phyloP scores from a whole-genome alignment of 1,140 invertebrate genomes.

The Leptopilina boulardi region DNA sequence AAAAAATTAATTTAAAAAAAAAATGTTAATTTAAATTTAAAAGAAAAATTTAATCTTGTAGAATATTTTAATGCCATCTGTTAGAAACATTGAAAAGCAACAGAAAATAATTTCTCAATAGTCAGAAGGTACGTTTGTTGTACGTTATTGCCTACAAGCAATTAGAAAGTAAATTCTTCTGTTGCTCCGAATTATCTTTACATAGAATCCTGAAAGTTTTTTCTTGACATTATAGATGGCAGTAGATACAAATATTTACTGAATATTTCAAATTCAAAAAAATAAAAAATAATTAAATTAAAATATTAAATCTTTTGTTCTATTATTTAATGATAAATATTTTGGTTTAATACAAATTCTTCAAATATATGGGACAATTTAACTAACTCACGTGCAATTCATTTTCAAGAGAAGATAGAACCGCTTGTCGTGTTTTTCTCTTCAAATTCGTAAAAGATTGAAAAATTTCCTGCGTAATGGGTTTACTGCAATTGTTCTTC shows the following conservation, averaged over 20 bases:
- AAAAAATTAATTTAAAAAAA: too few species aligned
- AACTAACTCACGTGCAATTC: constrained; percentile 69
- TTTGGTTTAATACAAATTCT: too few species aligned
- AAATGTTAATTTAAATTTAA: too few species aligned
- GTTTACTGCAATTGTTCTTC: constrained; percentile 64
- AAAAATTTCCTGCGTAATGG: constrained; percentile 65
- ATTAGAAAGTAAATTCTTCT: constrained; percentile 32
- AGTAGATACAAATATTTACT: constrained; percentile 14
- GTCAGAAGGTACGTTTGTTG: neutral
- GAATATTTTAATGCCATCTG: neutral
- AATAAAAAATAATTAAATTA: neutral
- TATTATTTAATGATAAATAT: too few species aligned
- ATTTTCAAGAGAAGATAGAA: constrained; percentile 70
- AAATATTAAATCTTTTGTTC: too few species aligned
- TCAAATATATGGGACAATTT: neutral
- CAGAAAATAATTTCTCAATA: neutral
- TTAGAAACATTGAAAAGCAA: neutral
- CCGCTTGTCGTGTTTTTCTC: constrained; percentile 75
- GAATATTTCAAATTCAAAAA: neutral
- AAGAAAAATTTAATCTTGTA: neutral
- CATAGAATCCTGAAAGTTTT: neutral
- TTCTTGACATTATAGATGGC: constrained; percentile 31
- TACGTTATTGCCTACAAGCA: neutral
- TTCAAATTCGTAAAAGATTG: constrained; percentile 73
- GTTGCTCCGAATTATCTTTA: constrained; percentile 48